A percentile compares a stretch with the other conserved stretches of the same genome.
Evolutionary conservation across 64 coral and sea anemone species (phyloP).

Genomic region (Cladopsammia gracilis): DNA sequence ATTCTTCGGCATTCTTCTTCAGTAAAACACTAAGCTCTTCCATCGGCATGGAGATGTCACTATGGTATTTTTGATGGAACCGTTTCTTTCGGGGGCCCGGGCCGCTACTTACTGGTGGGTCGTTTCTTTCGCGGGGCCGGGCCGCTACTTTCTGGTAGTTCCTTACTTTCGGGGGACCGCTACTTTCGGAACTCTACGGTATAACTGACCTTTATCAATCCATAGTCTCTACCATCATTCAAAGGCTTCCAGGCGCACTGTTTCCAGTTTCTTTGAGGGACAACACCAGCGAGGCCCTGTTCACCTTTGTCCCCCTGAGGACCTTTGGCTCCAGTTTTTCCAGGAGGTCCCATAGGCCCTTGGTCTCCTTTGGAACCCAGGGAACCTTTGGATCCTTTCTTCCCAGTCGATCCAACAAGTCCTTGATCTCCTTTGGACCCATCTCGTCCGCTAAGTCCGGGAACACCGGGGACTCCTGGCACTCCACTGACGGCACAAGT

Average conservation of each 20-base stretch:
- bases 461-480: constrained; percentile 13
- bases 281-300: neutral
- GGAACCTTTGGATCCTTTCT: neutral
- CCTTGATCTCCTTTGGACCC: constrained; percentile 4
- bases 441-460: neutral
- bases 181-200: too few relatives aligned
- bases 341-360: neutral
- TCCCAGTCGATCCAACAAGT: neutral
- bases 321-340: neutral
- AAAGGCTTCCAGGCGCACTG: constrained; percentile 1
- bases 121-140: too few relatives aligned
- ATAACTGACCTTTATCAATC: too few relatives aligned
- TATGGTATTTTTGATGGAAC: too few relatives aligned
- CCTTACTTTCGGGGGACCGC: too few relatives aligned
- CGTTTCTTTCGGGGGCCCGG: too few relatives aligned
- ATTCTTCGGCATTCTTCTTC: too few relatives aligned
- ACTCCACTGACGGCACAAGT: neutral
- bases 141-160: too few relatives aligned
- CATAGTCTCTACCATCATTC: neutral
- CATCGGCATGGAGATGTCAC: too few relatives aligned
- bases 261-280: constrained; percentile 27
- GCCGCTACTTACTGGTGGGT: too few relatives aligned
- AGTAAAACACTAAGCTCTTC: too few relatives aligned
- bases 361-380: neutral
- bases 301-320: neutral